phyloP scores from a whole-genome alignment of 2,797 vertebrate species.

The Falco rusticolus region DNA sequence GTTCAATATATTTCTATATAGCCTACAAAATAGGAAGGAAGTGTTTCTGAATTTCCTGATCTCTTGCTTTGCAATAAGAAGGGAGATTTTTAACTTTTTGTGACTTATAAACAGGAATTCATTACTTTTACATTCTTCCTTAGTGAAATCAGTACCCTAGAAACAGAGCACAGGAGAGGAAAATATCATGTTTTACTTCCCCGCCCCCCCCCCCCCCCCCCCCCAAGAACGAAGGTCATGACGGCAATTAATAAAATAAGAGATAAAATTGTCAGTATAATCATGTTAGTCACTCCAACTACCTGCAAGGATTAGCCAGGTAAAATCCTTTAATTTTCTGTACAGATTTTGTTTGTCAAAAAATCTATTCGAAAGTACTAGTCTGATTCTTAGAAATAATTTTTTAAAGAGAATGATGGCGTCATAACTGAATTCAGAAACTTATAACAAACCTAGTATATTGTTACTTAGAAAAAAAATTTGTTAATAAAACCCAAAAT shows the following conservation, averaged over 20 bases:
- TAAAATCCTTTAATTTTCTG: neutral
- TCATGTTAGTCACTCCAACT: neutral
- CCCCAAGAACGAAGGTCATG: neutral
- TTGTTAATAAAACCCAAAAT: neutral
- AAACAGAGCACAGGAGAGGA: neutral
- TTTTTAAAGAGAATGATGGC: neutral
- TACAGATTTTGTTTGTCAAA: neutral
- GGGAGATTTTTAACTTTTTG: neutral
- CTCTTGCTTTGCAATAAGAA: neutral
- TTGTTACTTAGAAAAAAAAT: neutral
- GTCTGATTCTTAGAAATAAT: neutral
- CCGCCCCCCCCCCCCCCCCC: too few relatives aligned
- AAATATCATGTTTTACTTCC: neutral
- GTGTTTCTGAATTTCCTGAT: neutral
- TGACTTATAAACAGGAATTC: neutral
- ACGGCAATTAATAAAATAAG: neutral
- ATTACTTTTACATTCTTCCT: neutral
- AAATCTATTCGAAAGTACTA: neutral
- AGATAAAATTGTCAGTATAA: neutral
- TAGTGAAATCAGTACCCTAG: neutral
- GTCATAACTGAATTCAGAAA: neutral
- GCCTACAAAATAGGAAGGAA: neutral
- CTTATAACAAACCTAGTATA: neutral
- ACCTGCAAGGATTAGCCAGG: neutral
- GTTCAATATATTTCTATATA: neutral